Base-by-base conservation (phyloP, 2,888 invertebrate species). In the Cheilosia soror region DNA sequence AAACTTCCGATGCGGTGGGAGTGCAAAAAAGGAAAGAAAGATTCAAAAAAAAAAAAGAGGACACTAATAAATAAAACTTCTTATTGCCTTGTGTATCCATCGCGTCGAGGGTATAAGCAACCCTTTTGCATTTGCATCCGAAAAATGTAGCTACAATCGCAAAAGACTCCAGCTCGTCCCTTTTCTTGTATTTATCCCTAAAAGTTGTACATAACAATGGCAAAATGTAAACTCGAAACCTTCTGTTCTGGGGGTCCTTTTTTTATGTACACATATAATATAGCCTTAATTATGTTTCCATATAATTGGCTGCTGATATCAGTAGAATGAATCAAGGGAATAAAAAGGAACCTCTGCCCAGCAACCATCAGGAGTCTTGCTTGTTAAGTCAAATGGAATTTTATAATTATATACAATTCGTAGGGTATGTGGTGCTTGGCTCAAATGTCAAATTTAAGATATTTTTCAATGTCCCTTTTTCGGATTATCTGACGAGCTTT, bases 251-350 rank as follows among this genome's bases (percentile, higher is more conserved):
- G 51, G 51, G 15, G 31, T 33, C 40, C 40, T 40, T 5, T 15
- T 20, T 60, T 4, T 11, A 9, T 60, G 13, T 44, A 73, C 37
- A 25, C n/a, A 49, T 62, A 68, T 20, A 20, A 1, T 20, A 0
- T 20, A n/a, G 62, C 68, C 68, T 75, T 68, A 42, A 62, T 62
- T 75, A 63, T 68, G 62, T 81, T 80, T 49, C 47, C 63, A 7
- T 81, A 49, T 69, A 75, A 81, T 81, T 69, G 63, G 62, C 76
- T 69, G 57, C 68, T 81, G 75, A 72, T 72, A 79, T 79, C 78
- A 58, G 65, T 44, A 58, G 58, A 42, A 65, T 27, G 71, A 71
- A 78, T 78, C 58, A 42, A 51, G 27, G 0, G 20, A 29, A 31
- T n/a, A 44, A 42, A 63, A 29, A 42, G 15, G 58, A 13, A 15